Conservation (phyloP, 1,140 invertebrate genomes). For the Zaprionus taronus region DNA sequence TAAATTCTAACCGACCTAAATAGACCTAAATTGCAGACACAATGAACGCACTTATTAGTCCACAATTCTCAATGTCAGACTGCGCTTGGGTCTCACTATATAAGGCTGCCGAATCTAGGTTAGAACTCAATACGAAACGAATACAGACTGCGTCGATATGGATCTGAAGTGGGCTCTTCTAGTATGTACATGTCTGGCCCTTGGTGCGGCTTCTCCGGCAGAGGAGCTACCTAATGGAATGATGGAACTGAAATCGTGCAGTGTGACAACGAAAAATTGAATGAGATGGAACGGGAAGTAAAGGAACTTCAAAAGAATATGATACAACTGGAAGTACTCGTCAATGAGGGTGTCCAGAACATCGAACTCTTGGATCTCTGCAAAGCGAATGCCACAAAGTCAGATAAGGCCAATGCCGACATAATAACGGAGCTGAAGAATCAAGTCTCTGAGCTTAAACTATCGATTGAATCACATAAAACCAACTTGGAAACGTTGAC, state of each 20-base stretch:
- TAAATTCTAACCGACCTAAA: neutral
- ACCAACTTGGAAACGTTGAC: neutral
- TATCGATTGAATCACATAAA: neutral
- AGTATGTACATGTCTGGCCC: neutral
- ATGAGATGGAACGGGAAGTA: neutral
- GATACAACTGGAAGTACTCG: neutral
- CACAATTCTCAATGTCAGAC: neutral
- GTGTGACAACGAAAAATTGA: neutral
- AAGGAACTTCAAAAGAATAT: neutral
- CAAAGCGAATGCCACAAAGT: neutral
- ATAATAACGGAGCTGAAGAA: neutral
- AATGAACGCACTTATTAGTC: neutral
- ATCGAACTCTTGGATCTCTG: neutral
- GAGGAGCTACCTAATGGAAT: neutral
- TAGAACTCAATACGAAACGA: conserved; percentile 1
- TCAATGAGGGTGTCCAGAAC: neutral
- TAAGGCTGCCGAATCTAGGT: neutral
- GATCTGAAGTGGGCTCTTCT: neutral
- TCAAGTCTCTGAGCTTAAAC: neutral
- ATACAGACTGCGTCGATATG: neutral
- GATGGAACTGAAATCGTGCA: neutral
- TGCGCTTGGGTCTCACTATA: neutral
- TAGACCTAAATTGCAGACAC: conserved; percentile 7
- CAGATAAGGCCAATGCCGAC: neutral
- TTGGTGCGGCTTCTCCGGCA: neutral